These are phyloP conservation scores for Eutrigla gurnardus DNA, from an alignment of 2,797 vertebrate species.

Conservation along the genomic window DNA sequence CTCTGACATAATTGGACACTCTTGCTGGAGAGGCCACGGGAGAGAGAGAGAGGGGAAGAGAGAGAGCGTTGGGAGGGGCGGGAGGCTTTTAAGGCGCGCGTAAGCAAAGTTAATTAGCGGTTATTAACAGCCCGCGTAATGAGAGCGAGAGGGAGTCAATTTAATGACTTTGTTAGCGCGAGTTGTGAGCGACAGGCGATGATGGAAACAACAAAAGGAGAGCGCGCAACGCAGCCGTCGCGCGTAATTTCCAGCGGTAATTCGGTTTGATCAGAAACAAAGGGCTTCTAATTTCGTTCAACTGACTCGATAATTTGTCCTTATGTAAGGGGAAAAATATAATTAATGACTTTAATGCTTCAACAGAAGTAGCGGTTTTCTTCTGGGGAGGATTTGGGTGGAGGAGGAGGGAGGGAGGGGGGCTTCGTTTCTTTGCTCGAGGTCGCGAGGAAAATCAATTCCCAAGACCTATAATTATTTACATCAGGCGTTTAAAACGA, in stretches of 20 bases:
- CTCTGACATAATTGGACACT: constrained; percentile 86
- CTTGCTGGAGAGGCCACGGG: constrained; percentile 76
- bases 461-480: constrained; percentile 80
- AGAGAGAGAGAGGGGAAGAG: constrained; percentile 17
- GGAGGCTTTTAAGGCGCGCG: constrained; percentile 84
- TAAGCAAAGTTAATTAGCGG: constrained; percentile 91
- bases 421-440: constrained; percentile 58
- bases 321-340: constrained; percentile 83
- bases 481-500: constrained; percentile 73
- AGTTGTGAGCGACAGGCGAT: constrained; percentile 88
- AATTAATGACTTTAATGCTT: constrained; percentile 86
- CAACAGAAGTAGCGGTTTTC: constrained; percentile 80
- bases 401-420: constrained; percentile 27
- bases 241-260: constrained; percentile 87
- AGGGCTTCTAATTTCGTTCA: constrained; percentile 87
- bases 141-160: constrained; percentile 90
- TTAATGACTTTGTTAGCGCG: constrained; percentile 90
- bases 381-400: constrained; percentile 38
- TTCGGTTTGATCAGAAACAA: constrained; percentile 89
- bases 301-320: constrained; percentile 88
- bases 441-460: constrained; percentile 78
- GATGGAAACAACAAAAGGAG: constrained; percentile 87
- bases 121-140: constrained; percentile 91
- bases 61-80: constrained; percentile 44
- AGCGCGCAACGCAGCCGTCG: constrained; percentile 84